phyloP scores from a whole-genome alignment of 2,888 invertebrate species.

The Strigamia maritima region DNA sequence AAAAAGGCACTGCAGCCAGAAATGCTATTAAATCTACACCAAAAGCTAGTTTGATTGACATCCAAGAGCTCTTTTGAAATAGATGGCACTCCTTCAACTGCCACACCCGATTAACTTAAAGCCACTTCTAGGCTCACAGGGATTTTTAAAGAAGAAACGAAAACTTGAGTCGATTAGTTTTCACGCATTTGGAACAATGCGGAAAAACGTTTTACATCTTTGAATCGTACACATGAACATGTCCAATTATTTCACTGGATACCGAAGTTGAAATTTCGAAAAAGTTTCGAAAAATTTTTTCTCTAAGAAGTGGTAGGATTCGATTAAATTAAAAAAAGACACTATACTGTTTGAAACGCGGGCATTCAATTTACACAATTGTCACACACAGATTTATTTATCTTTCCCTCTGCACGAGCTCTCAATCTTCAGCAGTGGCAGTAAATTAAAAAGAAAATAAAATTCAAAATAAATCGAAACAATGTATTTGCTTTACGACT shows the following conservation, averaged over 20 bases:
- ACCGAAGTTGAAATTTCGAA: background rate
- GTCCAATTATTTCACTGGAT: too few species aligned
- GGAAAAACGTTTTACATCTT: background rate
- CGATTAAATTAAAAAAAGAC: conserved; percentile 5
- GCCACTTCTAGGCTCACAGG: conserved; percentile 13
- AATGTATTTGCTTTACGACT: background rate
- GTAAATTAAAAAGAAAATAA: conserved; percentile 8
- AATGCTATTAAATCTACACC: conserved; percentile 32
- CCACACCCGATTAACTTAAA: conserved; percentile 32
- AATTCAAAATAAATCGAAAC: background rate
- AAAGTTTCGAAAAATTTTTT: background rate
- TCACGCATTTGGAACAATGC: background rate
- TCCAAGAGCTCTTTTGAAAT: conserved; percentile 29
- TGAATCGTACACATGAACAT: background rate
- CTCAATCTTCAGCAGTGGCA: background rate
- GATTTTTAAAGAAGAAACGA: conserved; percentile 3
- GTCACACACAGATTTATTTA: conserved; percentile 17
- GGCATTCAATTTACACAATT: conserved; percentile 14
- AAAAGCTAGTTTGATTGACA: conserved; percentile 24
- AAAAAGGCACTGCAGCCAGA: conserved; percentile 26
- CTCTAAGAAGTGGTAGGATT: background rate
- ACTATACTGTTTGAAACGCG: background rate
- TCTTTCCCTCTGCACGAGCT: background rate
- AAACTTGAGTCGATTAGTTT: conserved; percentile 26
- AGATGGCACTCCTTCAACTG: conserved; percentile 32